Conservation (phyloP, 2,113 vertebrate genomes). For the Phylloscopus trochiloides region DNA sequence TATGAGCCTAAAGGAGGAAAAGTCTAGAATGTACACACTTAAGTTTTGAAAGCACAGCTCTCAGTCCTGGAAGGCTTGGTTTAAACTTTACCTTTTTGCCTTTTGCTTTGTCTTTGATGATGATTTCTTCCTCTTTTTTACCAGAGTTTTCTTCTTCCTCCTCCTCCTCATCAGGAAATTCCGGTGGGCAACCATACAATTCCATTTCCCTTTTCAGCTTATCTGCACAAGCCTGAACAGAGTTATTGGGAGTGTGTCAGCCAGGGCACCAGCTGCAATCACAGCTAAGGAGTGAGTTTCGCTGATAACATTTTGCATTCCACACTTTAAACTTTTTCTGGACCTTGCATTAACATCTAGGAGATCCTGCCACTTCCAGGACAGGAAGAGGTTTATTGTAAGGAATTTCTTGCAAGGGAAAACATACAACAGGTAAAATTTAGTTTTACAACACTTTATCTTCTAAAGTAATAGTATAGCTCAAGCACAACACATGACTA, state of each 20-base stretch:
- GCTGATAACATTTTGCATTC: background rate
- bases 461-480: background rate
- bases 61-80: background rate
- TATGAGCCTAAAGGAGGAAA: background rate
- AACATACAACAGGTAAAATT: background rate
- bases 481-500: background rate
- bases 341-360: background rate
- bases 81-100: conserved; percentile 86
- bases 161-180: conserved; percentile 93
- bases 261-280: background rate
- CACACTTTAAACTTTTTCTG: background rate
- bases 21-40: accelerated
- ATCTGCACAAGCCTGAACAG: conserved; percentile 91
- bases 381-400: background rate
- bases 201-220: conserved; percentile 97
- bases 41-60: background rate
- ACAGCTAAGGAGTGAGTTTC: background rate
- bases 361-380: background rate
- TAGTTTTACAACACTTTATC: background rate
- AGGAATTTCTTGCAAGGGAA: background rate
- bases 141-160: conserved; percentile 81
- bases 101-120: conserved; percentile 95
- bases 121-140: conserved; percentile 78
- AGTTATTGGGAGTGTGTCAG: background rate
- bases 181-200: conserved; percentile 90